Evolutionary conservation across 64 coral and sea anemone species (phyloP).

Genomic region (Dendronephthya gigantea): DNA sequence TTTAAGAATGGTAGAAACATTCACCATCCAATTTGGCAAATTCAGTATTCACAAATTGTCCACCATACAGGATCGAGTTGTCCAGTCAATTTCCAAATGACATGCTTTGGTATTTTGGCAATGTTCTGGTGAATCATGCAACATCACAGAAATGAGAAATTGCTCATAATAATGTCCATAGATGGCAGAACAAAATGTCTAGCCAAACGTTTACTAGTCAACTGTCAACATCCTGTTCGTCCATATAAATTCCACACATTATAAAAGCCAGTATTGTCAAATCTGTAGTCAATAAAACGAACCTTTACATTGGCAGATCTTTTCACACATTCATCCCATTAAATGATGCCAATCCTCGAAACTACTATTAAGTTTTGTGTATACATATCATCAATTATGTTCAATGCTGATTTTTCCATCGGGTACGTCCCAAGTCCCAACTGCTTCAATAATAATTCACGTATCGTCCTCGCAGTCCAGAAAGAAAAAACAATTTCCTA

Average conservation of each 20-base stretch:
- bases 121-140: not conserved
- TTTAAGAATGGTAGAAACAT: no score
- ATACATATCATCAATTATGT: not conserved
- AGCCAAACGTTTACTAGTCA: no score
- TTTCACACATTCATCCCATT: not conserved
- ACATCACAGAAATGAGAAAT: no score
- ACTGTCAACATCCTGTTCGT: no score
- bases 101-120: no score
- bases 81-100: no score
- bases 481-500: constrained; percentile 94
- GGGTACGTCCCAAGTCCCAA: no score
- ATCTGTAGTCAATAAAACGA: not conserved
- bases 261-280: not conserved
- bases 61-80: no score
- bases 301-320: not conserved
- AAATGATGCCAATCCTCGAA: not conserved
- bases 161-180: no score
- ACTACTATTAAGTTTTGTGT: not conserved
- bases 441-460: not conserved
- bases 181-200: no score
- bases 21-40: no score
- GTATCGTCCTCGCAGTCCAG: constrained; percentile 45
- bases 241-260: not conserved
- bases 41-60: no score
- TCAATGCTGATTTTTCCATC: not conserved